phyloP scores from a whole-genome alignment of 2,113 vertebrate species.

The Nyctereutes procyonoides region DNA sequence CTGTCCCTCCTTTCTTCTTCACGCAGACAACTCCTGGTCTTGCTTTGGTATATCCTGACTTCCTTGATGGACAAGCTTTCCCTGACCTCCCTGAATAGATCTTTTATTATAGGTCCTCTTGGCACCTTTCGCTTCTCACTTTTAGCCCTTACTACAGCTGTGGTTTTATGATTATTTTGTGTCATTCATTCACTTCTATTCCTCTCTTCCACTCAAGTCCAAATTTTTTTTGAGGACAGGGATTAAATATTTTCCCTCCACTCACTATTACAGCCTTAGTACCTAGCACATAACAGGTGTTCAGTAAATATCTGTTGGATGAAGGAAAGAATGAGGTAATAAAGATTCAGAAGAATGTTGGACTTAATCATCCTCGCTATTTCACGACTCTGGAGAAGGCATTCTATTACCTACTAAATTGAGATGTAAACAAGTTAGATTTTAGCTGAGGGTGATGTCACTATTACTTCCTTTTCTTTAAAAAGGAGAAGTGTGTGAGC shows the following conservation, averaged over 20 bases:
- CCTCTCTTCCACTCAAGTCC: neutral
- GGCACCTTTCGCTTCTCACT: neutral
- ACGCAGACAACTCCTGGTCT: neutral
- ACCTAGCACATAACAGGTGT: neutral
- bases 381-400: neutral
- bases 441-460: conserved; percentile 31
- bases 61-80: neutral
- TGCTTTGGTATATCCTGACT: neutral
- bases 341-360: neutral
- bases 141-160: neutral
- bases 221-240: neutral
- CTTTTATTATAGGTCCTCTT: neutral
- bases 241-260: neutral
- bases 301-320: neutral
- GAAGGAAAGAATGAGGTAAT: neutral
- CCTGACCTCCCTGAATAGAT: neutral
- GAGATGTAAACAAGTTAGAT: conserved; percentile 30
- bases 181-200: neutral
- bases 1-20: neutral
- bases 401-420: conserved; percentile 15
- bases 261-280: neutral
- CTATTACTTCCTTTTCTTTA: conserved; percentile 60
- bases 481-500: conserved; percentile 59
- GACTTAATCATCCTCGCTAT: neutral
- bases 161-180: neutral